phyloP scores from a whole-genome alignment of 2,113 vertebrate genomes.

The Cichladusa arquata region DNA sequence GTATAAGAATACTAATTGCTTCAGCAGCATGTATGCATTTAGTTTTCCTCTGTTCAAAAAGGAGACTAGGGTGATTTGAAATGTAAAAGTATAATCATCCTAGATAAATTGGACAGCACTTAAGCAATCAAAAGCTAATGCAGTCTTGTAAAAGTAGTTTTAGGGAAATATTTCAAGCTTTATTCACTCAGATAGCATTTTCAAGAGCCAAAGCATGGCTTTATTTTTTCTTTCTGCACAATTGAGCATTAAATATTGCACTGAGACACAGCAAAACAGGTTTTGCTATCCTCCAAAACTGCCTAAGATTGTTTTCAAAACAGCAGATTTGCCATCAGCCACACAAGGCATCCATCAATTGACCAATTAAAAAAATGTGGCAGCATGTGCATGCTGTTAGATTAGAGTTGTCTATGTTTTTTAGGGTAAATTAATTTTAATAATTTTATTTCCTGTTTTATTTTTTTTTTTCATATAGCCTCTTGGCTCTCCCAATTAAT shows the following conservation, averaged over 20 bases:
- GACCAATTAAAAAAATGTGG: neutral
- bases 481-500: neutral
- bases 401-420: neutral
- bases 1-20: constrained; percentile 37
- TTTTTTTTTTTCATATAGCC: neutral
- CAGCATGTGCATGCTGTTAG: neutral
- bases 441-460: neutral
- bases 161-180: constrained; percentile 39
- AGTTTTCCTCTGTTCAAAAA: constrained; percentile 16
- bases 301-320: constrained; percentile 9
- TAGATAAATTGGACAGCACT: constrained; percentile 33
- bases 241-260: constrained; percentile 45
- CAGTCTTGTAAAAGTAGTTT: constrained; percentile 46
- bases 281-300: neutral
- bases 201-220: constrained; percentile 14
- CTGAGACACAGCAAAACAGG: neutral
- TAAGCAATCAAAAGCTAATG: constrained; percentile 54
- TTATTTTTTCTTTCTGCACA: constrained; percentile 27
- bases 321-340: neutral
- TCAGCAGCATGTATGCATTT: neutral
- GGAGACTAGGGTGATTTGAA: constrained; percentile 1
- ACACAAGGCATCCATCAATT: neutral
- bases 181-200: constrained; percentile 22
- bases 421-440: neutral
- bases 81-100: constrained; percentile 41